A percentile compares a stretch with the other conserved stretches of the same genome.
Evolutionary conservation across 1,140 invertebrate genomes (phyloP).

Genomic region (Cherax quadricarinatus): DNA sequence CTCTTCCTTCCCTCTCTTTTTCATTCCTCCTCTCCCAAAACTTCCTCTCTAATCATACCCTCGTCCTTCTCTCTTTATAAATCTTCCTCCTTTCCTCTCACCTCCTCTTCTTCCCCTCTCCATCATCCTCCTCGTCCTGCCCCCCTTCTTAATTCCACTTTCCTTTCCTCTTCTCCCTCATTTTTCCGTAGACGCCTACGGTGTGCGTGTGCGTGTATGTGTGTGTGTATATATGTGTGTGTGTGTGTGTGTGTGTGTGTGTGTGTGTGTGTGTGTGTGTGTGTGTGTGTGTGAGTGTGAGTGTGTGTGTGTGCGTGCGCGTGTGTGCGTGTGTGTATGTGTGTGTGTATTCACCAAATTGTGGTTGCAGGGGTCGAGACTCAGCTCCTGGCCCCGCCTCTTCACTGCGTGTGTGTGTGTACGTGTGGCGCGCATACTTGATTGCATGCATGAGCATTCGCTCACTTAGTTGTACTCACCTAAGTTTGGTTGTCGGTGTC

Average conservation of each 20-base stretch:
- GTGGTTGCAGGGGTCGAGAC: too few relatives aligned
- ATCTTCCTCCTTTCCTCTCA: too few relatives aligned
- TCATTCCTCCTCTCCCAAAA: background rate
- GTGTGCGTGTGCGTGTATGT: constrained; percentile 36
- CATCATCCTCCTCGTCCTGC: background rate
- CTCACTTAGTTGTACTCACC: too few relatives aligned
- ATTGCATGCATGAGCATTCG: background rate
- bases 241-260: background rate
- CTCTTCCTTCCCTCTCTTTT: constrained; percentile 11
- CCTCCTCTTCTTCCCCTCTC: background rate
- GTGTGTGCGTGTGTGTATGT: background rate
- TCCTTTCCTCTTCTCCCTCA: background rate
- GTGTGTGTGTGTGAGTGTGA: background rate
- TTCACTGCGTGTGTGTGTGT: background rate
- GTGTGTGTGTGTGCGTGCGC: background rate
- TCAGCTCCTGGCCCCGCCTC: too few relatives aligned
- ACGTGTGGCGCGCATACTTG: background rate
- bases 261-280: background rate
- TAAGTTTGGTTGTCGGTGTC: too few relatives aligned
- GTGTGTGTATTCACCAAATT: too few relatives aligned
- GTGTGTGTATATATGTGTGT: background rate
- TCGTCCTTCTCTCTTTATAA: background rate
- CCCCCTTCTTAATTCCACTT: background rate
- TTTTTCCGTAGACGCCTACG: background rate
- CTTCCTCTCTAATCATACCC: background rate